These are phyloP conservation scores for Gallinago jamesoni DNA, from an alignment of 2,113 vertebrate species.

Conservation along the genomic window DNA sequence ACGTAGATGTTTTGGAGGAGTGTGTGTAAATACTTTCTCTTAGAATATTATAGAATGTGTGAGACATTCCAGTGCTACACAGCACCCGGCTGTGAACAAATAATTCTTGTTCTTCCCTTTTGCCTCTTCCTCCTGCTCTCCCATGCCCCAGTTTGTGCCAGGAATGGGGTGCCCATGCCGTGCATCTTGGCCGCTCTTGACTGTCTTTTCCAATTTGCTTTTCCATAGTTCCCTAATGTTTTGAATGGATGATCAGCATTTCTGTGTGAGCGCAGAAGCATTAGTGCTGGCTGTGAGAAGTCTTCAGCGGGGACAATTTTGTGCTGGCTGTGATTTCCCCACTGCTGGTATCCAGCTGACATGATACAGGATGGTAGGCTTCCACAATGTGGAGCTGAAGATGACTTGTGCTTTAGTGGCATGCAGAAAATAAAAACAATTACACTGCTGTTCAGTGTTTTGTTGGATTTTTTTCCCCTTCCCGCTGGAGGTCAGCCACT, in stretches of 20 bases:
- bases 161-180: not conserved
- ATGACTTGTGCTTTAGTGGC: not conserved
- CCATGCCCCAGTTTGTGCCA: not conserved
- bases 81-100: not conserved
- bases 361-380: not conserved
- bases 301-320: not conserved
- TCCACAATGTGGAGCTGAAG: not conserved
- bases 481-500: not conserved
- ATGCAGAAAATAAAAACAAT: not conserved
- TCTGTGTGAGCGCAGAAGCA: not conserved
- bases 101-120: not conserved
- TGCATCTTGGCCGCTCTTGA: not conserved
- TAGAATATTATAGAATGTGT: not conserved
- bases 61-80: not conserved
- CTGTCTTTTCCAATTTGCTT: not conserved
- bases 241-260: not conserved
- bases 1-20: not conserved
- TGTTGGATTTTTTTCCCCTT: not conserved
- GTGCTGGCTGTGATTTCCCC: not conserved
- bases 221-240: not conserved
- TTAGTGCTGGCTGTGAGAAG: not conserved
- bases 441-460: not conserved
- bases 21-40: not conserved
- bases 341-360: not conserved
- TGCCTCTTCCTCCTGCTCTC: not conserved